Evolutionary conservation across 2,888 invertebrate species (phyloP), one percentile per base, ranked within the genome.

Genomic region (Cistogaster globosa): DNA sequence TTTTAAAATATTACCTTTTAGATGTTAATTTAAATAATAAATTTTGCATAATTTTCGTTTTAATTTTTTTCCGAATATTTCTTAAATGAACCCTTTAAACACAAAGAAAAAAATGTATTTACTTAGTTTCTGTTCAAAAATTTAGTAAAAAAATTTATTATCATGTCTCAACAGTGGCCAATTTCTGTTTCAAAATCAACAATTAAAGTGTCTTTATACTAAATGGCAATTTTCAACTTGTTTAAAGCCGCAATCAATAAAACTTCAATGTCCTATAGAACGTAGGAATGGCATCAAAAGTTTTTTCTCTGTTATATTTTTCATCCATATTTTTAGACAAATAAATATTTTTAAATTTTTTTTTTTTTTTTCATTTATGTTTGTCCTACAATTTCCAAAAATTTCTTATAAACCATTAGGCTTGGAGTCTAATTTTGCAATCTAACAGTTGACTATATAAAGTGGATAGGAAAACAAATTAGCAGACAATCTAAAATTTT

Each of bases 191-290:
- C 20, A 51, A 75, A 69, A 69, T 82, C 85, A 85, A 69, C 85
- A 82, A 85, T 85, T 78, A 75, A 78, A 78, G 65, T 85, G 85
- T 78, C 78, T 71, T 48, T 71, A 75, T 71, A 78, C 69, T 82
- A 85, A 85, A 82, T 85, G 78, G 82, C 85, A 82, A 82, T 85
- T 82, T 82, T 82, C 75, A 78, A 78, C 82, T 82, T 82, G 78
- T 81, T 82, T 78, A 85, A 85, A 82, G 75, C 78, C 78, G 45
- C 82, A 85, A 82, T 85, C 82, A 82, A 85, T 85, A 75, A 74
- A 85, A 81, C 42, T 69, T 60, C 67, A 45, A 62, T 12, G 8
- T 42, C n/a, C n/a, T n/a, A n/a, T n/a, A n/a, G n/a, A n/a, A n/a
- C n/a, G n/a, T n/a, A 51, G n/a, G 7, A 55, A 14, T 22, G 14